These are phyloP conservation scores for Phorcus lineatus DNA, from an alignment of 2,888 invertebrate species.

Conservation along the genomic window DNA sequence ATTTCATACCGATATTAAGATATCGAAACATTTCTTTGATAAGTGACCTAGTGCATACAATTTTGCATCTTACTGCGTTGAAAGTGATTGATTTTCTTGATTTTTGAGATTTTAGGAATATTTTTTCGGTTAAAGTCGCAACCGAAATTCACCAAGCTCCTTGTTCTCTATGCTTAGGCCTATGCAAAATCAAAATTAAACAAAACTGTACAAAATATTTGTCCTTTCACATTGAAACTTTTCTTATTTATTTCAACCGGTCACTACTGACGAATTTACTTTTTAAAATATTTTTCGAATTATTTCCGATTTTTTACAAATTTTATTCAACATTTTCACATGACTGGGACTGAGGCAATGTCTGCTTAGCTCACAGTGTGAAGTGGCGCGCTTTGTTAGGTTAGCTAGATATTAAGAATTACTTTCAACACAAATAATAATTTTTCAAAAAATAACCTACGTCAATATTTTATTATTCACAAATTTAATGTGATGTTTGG, in stretches of 20 bases:
- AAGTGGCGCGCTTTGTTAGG: conserved; percentile 9
- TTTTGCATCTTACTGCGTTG: conserved; percentile 12
- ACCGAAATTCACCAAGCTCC: background rate
- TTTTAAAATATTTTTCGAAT: background rate
- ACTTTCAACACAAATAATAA: no score
- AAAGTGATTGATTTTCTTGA: background rate
- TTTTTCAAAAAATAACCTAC: no score
- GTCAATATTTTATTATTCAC: no score
- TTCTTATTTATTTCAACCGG: no score
- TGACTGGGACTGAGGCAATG: background rate
- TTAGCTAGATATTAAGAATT: background rate
- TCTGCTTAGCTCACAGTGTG: background rate
- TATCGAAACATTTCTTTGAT: background rate
- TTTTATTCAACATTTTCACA: conserved; percentile 1
- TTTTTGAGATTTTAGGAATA: background rate
- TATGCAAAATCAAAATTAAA: background rate
- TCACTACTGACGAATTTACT: background rate
- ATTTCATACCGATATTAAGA: conserved; percentile 27
- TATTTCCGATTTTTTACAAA: background rate
- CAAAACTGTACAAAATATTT: no score
- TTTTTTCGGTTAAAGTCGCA: conserved; percentile 19
- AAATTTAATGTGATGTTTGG: no score
- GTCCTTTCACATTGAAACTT: no score
- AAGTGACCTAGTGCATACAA: conserved; percentile 31
- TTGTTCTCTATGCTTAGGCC: background rate